Base-by-base conservation (phyloP, 2,797 vertebrate species). In the Margarornis squamiger region DNA sequence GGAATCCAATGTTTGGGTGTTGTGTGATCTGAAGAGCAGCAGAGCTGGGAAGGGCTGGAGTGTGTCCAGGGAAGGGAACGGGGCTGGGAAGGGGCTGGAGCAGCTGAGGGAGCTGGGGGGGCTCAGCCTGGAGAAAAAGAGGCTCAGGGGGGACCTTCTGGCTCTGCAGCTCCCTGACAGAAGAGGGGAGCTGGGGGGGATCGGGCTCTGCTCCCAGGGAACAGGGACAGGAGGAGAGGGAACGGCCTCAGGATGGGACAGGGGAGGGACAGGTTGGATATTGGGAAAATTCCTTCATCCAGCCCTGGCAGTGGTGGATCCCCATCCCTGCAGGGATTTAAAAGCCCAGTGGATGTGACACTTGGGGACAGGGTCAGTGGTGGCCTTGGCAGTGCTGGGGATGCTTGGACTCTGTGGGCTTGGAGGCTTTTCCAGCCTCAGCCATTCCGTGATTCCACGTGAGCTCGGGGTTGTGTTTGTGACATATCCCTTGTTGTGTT, bases 1-100 rank as follows among this genome's bases (percentile, higher is more conserved):
- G 51, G 30, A 45, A 76, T 29, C 14, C 77, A n/a, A 14, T 0
- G 0, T 52, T 72, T 23, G n/a, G 39, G 59, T 2, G 0, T 1
- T 41, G 65, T 51, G 63, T 14, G 62, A 4, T 26, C 30, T 13
- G 45, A 30, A 39, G 52, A 24, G 59, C 41, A 26, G 6, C 6
- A 9, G 62, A 19, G 62, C 61, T 74, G 70, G 62, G 86, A 54
- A 61, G 46, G 41, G 41, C 41, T 49, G 87, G 71, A 58, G 41
- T 36, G 13, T 48, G 46, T 24, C 46, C 46, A 48, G 46, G 23
- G 46, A 48, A 24, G 46, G 46, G 46, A 48, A 48, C 7, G 46
- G 54, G 13, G 70, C 61, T 74, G 70, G 61, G 30, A 52, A 65
- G 62, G 9, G 22, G 21, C 62, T 45, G 62, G 71, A 70, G 62